phyloP scores from a whole-genome alignment of 2,888 invertebrate genomes.

The Megaustenia siamemsis region DNA sequence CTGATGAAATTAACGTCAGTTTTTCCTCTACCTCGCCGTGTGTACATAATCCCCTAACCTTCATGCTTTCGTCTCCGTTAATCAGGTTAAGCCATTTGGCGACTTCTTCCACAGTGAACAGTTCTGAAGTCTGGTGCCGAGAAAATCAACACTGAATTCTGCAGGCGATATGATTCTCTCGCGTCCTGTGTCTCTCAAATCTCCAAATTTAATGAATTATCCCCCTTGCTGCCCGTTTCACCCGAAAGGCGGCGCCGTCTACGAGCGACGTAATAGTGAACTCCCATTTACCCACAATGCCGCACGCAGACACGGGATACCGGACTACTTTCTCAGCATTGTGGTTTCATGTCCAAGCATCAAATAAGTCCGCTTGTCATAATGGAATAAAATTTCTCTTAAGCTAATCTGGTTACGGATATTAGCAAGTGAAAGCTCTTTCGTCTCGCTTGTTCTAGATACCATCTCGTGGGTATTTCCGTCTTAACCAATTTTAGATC shows the following conservation, averaged over 20 bases:
- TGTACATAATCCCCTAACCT: conserved; percentile 57
- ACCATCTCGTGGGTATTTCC: not conserved
- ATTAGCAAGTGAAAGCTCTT: conserved; percentile 49
- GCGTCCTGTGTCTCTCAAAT: conserved; percentile 43
- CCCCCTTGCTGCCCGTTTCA: conserved; percentile 31
- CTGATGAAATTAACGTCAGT: conserved; percentile 55
- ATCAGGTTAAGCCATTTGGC: conserved; percentile 49
- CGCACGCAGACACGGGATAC: conserved; percentile 15
- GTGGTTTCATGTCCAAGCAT: conserved; percentile 38
- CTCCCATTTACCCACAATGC: conserved; percentile 44
- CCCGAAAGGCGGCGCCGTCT: conserved; percentile 45
- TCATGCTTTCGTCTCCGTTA: conserved; percentile 44
- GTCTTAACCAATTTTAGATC: not conserved
- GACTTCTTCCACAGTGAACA: conserved; percentile 24
- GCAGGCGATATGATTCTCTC: conserved; percentile 48
- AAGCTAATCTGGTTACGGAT: conserved; percentile 37
- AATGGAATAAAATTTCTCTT: conserved; percentile 46
- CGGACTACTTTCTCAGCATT: conserved; percentile 34
- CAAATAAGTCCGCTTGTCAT: conserved; percentile 50
- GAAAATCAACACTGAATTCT: conserved; percentile 50
- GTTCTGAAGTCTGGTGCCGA: conserved; percentile 33
- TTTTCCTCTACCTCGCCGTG: conserved; percentile 50
- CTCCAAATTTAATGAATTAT: conserved; percentile 52
- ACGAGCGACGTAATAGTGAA: conserved; percentile 41
- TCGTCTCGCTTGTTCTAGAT: not conserved